Conservation (phyloP, 64 coral and sea anemone species). For the Montipora sp. region DNA sequence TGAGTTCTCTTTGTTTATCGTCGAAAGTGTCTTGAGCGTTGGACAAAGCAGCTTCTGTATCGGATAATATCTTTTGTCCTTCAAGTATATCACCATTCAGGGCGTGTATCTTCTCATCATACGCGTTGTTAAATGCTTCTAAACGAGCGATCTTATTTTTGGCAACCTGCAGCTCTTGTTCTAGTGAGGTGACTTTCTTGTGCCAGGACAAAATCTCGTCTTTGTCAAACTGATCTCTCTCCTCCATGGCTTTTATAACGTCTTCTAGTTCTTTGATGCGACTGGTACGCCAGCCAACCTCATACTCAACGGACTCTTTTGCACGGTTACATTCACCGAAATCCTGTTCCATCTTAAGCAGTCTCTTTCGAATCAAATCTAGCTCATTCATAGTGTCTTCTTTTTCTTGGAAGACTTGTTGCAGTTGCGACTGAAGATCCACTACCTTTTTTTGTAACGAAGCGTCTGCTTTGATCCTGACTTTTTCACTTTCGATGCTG, state of each 20-base stretch:
- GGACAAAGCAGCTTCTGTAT: conserved; percentile 62
- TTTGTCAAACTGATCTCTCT: conserved; percentile 84
- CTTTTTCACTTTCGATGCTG: conserved; percentile 71
- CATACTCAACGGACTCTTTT: conserved; percentile 90
- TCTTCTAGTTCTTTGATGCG: conserved; percentile 89
- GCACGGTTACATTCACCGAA: conserved; percentile 65
- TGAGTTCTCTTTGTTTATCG: conserved; percentile 79
- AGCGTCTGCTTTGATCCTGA: conserved; percentile 75
- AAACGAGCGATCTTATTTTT: conserved; percentile 82
- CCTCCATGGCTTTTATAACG: conserved; percentile 75
- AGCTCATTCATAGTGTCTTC: conserved; percentile 85
- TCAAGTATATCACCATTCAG: conserved; percentile 79
- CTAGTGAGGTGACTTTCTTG: conserved; percentile 87
- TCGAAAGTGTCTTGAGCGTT: conserved; percentile 73
- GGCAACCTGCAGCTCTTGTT: conserved; percentile 78
- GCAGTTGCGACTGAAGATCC: conserved; percentile 80
- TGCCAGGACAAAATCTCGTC: conserved; percentile 97
- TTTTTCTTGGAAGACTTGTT: conserved; percentile 79
- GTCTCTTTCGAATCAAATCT: conserved; percentile 73
- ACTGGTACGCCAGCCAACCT: conserved; percentile 73
- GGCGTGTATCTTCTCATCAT: conserved; percentile 84
- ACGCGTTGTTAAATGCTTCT: conserved; percentile 94
- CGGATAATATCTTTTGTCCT: conserved; percentile 67
- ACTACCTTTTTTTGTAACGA: conserved; percentile 75
- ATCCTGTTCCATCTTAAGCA: conserved; percentile 73